Evolutionary conservation across 2,888 invertebrate species (phyloP).

Genomic region (Tanytarsus gracilentus): DNA sequence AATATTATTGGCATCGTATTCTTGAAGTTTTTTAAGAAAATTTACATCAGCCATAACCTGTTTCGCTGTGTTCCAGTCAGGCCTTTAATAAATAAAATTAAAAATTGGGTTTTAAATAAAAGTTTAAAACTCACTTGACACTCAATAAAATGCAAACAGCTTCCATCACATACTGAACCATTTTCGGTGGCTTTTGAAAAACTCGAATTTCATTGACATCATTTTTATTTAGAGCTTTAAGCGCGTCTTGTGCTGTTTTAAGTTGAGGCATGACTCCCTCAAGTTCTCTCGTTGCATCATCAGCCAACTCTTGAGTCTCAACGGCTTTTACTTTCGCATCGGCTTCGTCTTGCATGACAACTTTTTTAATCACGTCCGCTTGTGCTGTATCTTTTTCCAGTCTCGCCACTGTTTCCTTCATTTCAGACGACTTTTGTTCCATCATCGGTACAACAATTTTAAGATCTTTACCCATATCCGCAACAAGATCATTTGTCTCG

Average conservation of each 20-base stretch:
- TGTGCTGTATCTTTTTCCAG: conserved; percentile 71
- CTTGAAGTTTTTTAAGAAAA: conserved; percentile 71
- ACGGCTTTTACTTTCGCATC: conserved; percentile 79
- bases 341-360: conserved; percentile 75
- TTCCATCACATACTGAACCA: conserved; percentile 87
- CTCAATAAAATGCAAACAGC: conserved; percentile 77
- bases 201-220: conserved; percentile 86
- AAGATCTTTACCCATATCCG: conserved; percentile 75
- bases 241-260: conserved; percentile 72
- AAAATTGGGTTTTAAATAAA: background rate
- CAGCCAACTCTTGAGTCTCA: conserved; percentile 72
- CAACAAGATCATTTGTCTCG: conserved; percentile 48
- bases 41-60: conserved; percentile 69
- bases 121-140: conserved; percentile 51
- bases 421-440: conserved; percentile 65
- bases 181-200: conserved; percentile 76
- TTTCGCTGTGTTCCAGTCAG: conserved; percentile 81
- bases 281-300: conserved; percentile 80
- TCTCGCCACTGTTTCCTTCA: conserved; percentile 62
- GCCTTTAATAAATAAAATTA: conserved; percentile 45
- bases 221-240: conserved; percentile 76
- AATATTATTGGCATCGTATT: conserved; percentile 82
- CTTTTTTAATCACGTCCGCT: conserved; percentile 69
- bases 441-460: conserved; percentile 72
- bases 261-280: conserved; percentile 80